These are phyloP conservation scores for Anoplophora glabripennis DNA, from an alignment of 1,140 invertebrate species.

Conservation along the genomic window DNA sequence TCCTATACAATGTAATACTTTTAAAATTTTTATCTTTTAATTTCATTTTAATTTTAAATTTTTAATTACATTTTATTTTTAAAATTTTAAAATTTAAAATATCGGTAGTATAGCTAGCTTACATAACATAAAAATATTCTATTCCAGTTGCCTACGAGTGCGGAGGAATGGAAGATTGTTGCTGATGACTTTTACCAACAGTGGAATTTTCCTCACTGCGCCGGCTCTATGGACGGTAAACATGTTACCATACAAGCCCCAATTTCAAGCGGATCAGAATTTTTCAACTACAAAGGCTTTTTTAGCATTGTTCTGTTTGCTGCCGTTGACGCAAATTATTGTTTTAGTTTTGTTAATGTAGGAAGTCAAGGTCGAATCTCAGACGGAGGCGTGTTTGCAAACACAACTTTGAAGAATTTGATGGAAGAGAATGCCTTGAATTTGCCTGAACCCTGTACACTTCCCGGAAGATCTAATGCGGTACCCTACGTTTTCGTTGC, in stretches of 20 bases:
- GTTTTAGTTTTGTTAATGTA: neutral
- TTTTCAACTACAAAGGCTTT: slow-evolving; percentile 38
- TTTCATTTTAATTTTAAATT: no score
- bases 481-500: neutral
- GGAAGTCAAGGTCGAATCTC: slow-evolving; percentile 1
- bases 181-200: slow-evolving; percentile 29
- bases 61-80: no score
- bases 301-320: slow-evolving; percentile 5
- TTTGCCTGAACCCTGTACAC: neutral
- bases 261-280: slow-evolving; percentile 13
- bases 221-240: slow-evolving; percentile 49
- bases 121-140: no score
- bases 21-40: no score
- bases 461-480: neutral
- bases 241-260: slow-evolving; percentile 24
- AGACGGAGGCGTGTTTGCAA: slow-evolving; percentile 7
- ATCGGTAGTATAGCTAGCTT: no score
- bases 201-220: slow-evolving; percentile 49
- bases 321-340: slow-evolving; percentile 5
- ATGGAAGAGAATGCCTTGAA: neutral
- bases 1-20: no score
- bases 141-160: no score
- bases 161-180: slow-evolving; percentile 34
- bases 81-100: no score
- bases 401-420: neutral